phyloP scores from a whole-genome alignment of 1,140 invertebrate genomes.

The Yoshiicerus persimilis region DNA sequence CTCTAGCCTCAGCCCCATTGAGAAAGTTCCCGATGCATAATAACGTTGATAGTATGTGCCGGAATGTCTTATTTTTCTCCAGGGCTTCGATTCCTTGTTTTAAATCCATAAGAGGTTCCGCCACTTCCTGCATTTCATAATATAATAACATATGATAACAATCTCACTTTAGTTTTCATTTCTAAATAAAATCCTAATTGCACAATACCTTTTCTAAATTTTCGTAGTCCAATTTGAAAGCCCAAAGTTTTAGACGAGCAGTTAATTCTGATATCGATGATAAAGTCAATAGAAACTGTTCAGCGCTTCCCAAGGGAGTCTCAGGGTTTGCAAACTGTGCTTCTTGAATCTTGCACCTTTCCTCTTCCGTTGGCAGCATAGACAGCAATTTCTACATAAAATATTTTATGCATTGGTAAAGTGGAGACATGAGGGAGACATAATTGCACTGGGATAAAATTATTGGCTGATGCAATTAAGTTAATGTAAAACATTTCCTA shows the following conservation, averaged over 20 bases:
- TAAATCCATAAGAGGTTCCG: conserved; percentile 96
- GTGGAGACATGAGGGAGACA: neutral
- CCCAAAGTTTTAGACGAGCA: conserved; percentile 93
- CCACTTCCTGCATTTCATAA: conserved; percentile 74
- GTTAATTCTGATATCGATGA: conserved; percentile 94
- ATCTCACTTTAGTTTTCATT: neutral
- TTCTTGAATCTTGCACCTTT: conserved; percentile 93
- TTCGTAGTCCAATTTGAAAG: conserved; percentile 98
- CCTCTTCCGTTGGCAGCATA: conserved; percentile 97
- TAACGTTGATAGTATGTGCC: conserved; percentile 87
- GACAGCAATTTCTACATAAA: conserved; percentile 81
- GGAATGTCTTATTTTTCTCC: conserved; percentile 89
- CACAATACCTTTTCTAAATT: conserved; percentile 80
- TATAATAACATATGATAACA: neutral
- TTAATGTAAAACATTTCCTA: conserved; percentile 52
- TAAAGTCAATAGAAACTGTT: conserved; percentile 94
- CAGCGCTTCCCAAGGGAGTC: conserved; percentile 91
- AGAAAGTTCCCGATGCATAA: conserved; percentile 96
- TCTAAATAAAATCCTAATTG: neutral
- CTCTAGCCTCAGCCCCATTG: conserved; percentile 92
- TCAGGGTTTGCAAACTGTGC: conserved; percentile 92
- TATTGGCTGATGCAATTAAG: no score
- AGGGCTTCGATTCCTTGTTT: conserved; percentile 93
- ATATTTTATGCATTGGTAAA: neutral
- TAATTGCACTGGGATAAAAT: no score